phyloP scores from a whole-genome alignment of 2,888 invertebrate species.

The Polia nebulosa region DNA sequence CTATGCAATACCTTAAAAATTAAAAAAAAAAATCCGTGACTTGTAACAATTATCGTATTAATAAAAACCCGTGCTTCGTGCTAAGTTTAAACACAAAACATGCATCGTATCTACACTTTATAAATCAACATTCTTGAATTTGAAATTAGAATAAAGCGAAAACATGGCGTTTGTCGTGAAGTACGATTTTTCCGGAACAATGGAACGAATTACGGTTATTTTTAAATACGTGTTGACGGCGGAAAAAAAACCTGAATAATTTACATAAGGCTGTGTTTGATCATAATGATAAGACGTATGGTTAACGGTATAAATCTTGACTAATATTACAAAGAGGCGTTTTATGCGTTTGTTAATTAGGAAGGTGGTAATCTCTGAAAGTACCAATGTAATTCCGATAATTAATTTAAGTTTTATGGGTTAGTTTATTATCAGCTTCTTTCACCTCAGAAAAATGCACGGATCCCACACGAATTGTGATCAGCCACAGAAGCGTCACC shows the following conservation, averaged over 20 bases:
- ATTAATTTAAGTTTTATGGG: no score
- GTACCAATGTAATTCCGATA: no score
- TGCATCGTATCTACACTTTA: conserved; percentile 40
- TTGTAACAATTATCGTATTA: conserved; percentile 54
- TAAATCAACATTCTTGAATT: conserved; percentile 62
- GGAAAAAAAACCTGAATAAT: conserved; percentile 34
- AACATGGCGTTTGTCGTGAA: conserved; percentile 58
- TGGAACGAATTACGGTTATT: conserved; percentile 56
- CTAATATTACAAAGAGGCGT: background rate
- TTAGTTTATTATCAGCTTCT: no score
- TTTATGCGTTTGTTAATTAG: background rate
- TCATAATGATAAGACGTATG: background rate
- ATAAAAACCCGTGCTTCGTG: conserved; percentile 24
- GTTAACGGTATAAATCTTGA: background rate
- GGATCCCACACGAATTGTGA: no score
- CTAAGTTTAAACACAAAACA: conserved; percentile 29
- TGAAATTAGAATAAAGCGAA: conserved; percentile 62
- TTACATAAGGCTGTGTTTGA: background rate
- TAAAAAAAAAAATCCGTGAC: conserved; percentile 57
- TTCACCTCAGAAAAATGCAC: no score
- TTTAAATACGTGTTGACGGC: conserved; percentile 32
- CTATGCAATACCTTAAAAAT: no score
- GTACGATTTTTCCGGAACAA: conserved; percentile 56
- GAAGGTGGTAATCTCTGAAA: no score
- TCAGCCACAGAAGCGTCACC: no score